Evolutionary conservation across 1,140 invertebrate species (phyloP).

Genomic region (Eumaeus atala): DNA sequence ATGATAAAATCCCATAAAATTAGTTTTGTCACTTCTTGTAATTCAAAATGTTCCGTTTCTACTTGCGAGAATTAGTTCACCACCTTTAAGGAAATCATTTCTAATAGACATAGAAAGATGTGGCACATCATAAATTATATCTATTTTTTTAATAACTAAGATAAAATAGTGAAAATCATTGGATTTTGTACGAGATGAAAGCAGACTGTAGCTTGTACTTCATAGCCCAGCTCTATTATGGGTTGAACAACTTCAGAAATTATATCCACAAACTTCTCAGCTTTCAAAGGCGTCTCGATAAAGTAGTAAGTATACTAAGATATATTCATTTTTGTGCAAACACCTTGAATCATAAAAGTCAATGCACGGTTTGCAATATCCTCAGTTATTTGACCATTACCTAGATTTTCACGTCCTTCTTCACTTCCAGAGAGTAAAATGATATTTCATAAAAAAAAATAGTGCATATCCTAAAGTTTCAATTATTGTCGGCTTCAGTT

Average conservation of each 20-base stretch:
- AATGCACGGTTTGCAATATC: not conserved
- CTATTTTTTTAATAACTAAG: not conserved
- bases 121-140: not conserved
- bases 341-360: slow-evolving; percentile 3
- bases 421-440: not conserved
- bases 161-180: not conserved
- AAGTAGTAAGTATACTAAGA: not conserved
- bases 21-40: not conserved
- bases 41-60: not conserved
- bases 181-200: not conserved
- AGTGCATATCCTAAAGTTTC: too few species aligned
- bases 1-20: too few species aligned
- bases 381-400: not conserved
- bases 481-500: too few species aligned
- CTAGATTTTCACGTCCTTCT: not conserved
- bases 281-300: not conserved
- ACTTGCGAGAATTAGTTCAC: not conserved
- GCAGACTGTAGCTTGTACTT: not conserved
- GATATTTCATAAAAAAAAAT: slow-evolving; percentile 5
- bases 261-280: not conserved
- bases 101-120: not conserved
- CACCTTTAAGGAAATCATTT: not conserved
- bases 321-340: not conserved
- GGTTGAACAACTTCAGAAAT: not conserved
- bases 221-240: not conserved